Conservation (phyloP, 2,888 invertebrate species). For the Melanostoma mellinum region DNA sequence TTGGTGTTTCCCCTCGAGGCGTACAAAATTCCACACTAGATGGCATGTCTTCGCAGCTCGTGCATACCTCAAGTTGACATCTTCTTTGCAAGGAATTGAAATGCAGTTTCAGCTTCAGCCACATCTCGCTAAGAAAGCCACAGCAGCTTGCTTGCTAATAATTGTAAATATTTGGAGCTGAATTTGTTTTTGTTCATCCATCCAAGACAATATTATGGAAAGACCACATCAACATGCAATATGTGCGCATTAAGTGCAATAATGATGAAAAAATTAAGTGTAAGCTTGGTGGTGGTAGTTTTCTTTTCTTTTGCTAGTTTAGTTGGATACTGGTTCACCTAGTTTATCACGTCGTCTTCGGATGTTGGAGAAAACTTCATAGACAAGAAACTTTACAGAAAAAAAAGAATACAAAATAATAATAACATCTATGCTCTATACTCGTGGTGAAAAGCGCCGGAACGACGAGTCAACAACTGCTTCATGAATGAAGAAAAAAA, state of each 20-base stretch:
- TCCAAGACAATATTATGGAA: conserved; percentile 47
- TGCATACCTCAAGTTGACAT: conserved; percentile 53
- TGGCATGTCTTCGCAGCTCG: conserved; percentile 15
- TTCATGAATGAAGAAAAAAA: conserved; percentile 39
- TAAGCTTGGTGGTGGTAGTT: conserved; percentile 49
- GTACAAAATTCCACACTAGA: conserved; percentile 52
- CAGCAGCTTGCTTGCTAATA: conserved; percentile 31
- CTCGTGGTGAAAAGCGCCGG: conserved; percentile 66
- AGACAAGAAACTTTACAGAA: conserved; percentile 33
- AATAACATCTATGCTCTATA: conserved; percentile 30
- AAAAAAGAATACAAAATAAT: conserved; percentile 14
- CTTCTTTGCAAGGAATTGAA: conserved; percentile 63
- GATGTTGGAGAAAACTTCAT: conserved; percentile 66
- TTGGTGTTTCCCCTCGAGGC: conserved; percentile 41
- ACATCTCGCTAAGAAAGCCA: conserved; percentile 56
- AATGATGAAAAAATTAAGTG: conserved; percentile 51
- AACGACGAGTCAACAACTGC: conserved; percentile 45
- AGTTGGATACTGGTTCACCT: conserved; percentile 74
- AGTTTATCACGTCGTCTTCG: conserved; percentile 62
- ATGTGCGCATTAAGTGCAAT: conserved; percentile 67
- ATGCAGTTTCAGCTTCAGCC: conserved; percentile 19
- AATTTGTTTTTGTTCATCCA: conserved; percentile 26
- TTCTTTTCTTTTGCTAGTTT: conserved; percentile 68
- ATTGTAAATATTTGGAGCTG: conserved; percentile 69
- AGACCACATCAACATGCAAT: conserved; percentile 68